Evolutionary conservation across 2,888 invertebrate species (phyloP).

Genomic region (Hyppa rectilinea): DNA sequence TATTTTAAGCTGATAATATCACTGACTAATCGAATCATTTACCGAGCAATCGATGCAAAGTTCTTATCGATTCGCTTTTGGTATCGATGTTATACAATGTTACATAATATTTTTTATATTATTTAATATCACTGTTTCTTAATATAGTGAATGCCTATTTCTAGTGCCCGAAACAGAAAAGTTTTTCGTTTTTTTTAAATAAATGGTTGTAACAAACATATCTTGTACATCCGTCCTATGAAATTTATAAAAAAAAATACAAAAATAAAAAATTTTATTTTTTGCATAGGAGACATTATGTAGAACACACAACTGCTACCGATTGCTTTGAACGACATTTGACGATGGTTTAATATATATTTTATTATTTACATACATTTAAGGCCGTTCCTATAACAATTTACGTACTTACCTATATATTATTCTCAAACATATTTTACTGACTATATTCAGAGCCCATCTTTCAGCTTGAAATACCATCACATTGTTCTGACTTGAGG

Average conservation of each 20-base stretch:
- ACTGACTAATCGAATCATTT: background rate
- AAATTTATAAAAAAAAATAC: constrained; percentile 13
- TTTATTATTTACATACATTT: background rate
- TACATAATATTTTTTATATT: constrained; percentile 13
- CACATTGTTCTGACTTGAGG: background rate
- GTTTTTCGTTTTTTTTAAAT: constrained; percentile 10
- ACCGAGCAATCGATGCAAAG: background rate
- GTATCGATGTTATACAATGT: background rate
- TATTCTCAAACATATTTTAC: background rate
- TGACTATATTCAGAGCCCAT: background rate
- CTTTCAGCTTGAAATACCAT: background rate
- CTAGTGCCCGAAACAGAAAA: background rate
- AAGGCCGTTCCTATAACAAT: background rate
- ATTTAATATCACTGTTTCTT: background rate
- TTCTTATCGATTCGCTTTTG: background rate
- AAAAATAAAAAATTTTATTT: background rate
- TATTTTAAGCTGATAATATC: background rate
- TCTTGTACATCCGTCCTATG: constrained; percentile 60
- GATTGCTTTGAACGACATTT: constrained; percentile 11
- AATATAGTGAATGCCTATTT: constrained; percentile 17
- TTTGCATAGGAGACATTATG: constrained; percentile 19
- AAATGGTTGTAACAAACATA: constrained; percentile 59
- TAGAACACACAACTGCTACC: constrained; percentile 31
- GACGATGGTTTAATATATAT: background rate
- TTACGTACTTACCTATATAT: background rate